Evolutionary conservation across 2,888 invertebrate species (phyloP).

Genomic region (Lymantria dispar): DNA sequence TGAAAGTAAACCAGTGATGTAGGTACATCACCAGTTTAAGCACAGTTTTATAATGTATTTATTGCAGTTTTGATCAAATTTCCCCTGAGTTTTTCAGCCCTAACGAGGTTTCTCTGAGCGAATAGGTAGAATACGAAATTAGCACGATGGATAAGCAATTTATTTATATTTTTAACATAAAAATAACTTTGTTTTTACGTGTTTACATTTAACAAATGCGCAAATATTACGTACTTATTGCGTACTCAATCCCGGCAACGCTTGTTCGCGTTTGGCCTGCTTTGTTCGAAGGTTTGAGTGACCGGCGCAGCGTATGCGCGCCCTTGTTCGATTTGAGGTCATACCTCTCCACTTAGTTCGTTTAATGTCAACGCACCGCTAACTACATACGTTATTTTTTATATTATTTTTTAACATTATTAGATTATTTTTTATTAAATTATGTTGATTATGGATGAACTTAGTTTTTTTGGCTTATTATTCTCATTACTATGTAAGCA

Average conservation of each 20-base stretch:
- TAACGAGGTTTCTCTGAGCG: no score
- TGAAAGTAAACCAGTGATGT: no score
- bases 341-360: slow-evolving; percentile 56
- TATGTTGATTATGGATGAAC: no score
- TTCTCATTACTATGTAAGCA: no score
- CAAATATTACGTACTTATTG: slow-evolving; percentile 36
- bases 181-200: neutral
- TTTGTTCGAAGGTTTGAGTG: slow-evolving; percentile 29
- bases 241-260: slow-evolving; percentile 28
- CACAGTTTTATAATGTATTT: no score
- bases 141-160: neutral
- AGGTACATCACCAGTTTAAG: no score
- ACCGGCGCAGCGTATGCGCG: slow-evolving; percentile 30
- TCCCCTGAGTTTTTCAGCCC: no score
- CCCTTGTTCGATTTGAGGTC: slow-evolving; percentile 65
- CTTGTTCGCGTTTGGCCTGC: slow-evolving; percentile 18
- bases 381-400: slow-evolving; percentile 16
- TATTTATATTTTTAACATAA: neutral
- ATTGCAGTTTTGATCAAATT: no score
- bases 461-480: no score
- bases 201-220: slow-evolving; percentile 15
- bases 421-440: no score
- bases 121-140: no score
- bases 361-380: slow-evolving; percentile 61
- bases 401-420: no score